Conservation (phyloP, 1,140 invertebrate genomes). For the Macrocentrus cingulum region DNA sequence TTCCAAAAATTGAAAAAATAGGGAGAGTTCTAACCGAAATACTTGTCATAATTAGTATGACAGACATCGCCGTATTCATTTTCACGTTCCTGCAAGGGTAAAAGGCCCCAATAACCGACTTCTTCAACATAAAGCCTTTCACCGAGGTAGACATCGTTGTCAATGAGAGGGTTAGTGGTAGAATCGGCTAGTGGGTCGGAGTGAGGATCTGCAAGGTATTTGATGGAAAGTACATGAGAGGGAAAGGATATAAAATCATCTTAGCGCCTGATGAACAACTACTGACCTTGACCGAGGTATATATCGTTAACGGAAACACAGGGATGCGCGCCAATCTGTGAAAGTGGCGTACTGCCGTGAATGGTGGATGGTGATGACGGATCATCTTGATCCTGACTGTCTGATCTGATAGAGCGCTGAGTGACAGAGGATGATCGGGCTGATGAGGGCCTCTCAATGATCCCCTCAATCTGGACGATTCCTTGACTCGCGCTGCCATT, state of each 20-base stretch:
- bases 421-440: slow-evolving; percentile 59
- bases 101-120: slow-evolving; percentile 55
- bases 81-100: slow-evolving; percentile 51
- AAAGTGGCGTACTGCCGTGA: slow-evolving; percentile 81
- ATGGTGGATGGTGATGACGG: slow-evolving; percentile 61
- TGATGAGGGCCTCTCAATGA: slow-evolving; percentile 54
- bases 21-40: slow-evolving; percentile 40
- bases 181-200: slow-evolving; percentile 8
- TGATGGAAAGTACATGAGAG: not conserved
- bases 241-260: not conserved
- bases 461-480: slow-evolving; percentile 40
- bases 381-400: slow-evolving; percentile 52
- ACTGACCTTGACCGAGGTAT: slow-evolving; percentile 60
- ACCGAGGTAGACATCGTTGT: slow-evolving; percentile 23
- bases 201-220: no score
- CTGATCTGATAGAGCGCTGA: slow-evolving; percentile 49
- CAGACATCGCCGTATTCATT: slow-evolving; percentile 45
- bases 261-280: not conserved
- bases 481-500: slow-evolving; percentile 43
- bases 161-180: slow-evolving; percentile 33
- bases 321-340: slow-evolving; percentile 76
- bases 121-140: slow-evolving; percentile 57
- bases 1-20: not conserved
- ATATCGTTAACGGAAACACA: slow-evolving; percentile 57
- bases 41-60: slow-evolving; percentile 42